A percentile compares a stretch with the other conserved stretches of the same genome.
Evolutionary conservation across 2,113 vertebrate genomes (phyloP).

Genomic region (Siniperca knerii): DNA sequence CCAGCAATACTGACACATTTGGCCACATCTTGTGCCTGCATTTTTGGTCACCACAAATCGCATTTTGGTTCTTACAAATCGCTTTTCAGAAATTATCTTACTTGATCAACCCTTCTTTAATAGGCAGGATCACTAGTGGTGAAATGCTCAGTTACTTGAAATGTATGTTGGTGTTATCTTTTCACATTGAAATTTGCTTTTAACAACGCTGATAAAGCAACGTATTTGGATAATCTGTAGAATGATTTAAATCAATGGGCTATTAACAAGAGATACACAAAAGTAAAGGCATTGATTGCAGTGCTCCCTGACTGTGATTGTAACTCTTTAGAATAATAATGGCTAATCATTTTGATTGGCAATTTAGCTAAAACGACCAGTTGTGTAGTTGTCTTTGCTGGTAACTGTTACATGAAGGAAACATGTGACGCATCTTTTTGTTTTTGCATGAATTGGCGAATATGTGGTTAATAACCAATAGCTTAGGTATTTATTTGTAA

Average conservation of each 20-base stretch:
- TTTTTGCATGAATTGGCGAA: conserved; percentile 72
- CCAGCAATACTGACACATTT: not conserved
- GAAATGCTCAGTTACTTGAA: not conserved
- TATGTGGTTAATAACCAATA: conserved; percentile 78
- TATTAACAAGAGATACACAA: not conserved
- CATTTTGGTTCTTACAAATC: not conserved
- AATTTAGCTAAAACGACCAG: not conserved
- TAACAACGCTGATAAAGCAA: not conserved
- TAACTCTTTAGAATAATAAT: not conserved
- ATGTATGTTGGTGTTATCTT: not conserved
- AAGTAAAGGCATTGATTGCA: not conserved
- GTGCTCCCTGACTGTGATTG: not conserved
- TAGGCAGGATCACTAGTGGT: not conserved
- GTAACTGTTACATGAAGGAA: conserved; percentile 2
- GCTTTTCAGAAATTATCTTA: not conserved
- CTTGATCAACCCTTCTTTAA: not conserved
- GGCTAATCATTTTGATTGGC: not conserved
- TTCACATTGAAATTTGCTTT: not conserved
- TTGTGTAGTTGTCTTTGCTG: conserved; percentile 7
- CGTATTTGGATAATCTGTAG: not conserved
- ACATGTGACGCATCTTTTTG: conserved; percentile 10
- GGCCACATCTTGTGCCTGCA: not conserved
- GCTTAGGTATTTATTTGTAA: conserved; percentile 40
- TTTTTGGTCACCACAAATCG: not conserved
- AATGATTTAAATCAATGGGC: not conserved